phyloP scores from a whole-genome alignment of 2,888 invertebrate genomes.

The Disparrhopalites patrizii region DNA sequence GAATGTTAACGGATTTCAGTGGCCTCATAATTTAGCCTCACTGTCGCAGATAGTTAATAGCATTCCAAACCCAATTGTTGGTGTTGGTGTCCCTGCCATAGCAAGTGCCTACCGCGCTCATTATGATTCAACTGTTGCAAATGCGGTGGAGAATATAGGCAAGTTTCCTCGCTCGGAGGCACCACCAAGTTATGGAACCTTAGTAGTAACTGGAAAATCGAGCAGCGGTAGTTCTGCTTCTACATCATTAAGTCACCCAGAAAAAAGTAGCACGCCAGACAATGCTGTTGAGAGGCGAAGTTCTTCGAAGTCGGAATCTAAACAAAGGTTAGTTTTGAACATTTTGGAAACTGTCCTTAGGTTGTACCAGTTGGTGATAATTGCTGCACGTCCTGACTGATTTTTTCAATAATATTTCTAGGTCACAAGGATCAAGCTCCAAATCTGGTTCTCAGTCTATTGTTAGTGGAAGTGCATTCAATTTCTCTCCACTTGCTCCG shows the following conservation, averaged over 20 bases:
- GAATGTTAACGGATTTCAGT: constrained; percentile 40
- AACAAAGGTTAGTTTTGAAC: neutral
- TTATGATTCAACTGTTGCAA: constrained; percentile 35
- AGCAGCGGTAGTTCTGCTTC: constrained; percentile 2
- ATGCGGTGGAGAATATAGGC: constrained; percentile 37
- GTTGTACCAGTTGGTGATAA: neutral
- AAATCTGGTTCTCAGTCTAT: constrained; percentile 50
- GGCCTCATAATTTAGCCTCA: constrained; percentile 46
- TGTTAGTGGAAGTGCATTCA: constrained; percentile 78
- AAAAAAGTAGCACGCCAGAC: constrained; percentile 6
- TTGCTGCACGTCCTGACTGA: neutral
- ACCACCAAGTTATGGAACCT: constrained; percentile 13
- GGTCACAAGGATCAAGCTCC: constrained; percentile 18
- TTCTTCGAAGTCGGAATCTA: constrained; percentile 31
- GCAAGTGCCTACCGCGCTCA: constrained; percentile 40
- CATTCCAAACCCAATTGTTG: constrained; percentile 44
- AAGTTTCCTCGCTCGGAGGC: constrained; percentile 42
- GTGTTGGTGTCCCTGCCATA: constrained; percentile 25
- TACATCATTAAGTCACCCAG: constrained; percentile 10
- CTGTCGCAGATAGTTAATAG: constrained; percentile 48
- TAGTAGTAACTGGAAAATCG: constrained; percentile 11
- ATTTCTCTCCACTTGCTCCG: constrained; percentile 56
- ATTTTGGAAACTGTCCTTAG: neutral
- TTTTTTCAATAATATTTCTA: neutral
- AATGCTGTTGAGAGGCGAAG: constrained; percentile 18